These are phyloP conservation scores for Drosophila acutilabella DNA, from an alignment of 2,888 invertebrate genomes.

Conservation along the genomic window DNA sequence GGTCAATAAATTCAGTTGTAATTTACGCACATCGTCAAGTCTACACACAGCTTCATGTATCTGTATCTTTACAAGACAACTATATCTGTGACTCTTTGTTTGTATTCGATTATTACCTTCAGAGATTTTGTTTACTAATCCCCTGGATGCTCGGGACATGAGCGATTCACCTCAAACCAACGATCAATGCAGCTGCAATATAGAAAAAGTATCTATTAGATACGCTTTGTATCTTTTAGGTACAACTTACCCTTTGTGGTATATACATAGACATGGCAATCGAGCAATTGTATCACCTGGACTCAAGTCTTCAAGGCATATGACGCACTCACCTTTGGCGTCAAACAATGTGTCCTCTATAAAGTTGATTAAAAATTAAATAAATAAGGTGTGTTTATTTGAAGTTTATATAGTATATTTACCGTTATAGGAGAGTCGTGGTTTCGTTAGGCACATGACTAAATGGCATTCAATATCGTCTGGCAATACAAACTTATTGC, in stretches of 20 bases:
- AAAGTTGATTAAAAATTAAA: conserved; percentile 64
- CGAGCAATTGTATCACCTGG: conserved; percentile 99
- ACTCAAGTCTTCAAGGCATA: conserved; percentile 98
- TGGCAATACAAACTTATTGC: conserved; percentile 98
- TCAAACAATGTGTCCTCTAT: conserved; percentile 98
- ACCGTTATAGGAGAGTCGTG: conserved; percentile 99
- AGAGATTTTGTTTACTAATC: conserved; percentile 82
- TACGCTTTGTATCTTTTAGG: neutral
- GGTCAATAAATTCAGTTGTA: too few relatives aligned
- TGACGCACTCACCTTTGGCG: conserved; percentile 99
- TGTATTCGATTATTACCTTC: conserved; percentile 36
- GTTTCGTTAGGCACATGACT: conserved; percentile 99
- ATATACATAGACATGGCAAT: conserved; percentile 99
- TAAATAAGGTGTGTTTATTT: too few relatives aligned
- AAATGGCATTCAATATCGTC: conserved; percentile 99
- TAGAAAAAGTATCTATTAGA: neutral
- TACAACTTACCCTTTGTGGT: conserved; percentile 94
- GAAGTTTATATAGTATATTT: conserved; percentile 69
- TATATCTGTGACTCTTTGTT: conserved; percentile 1
- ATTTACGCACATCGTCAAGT: too few relatives aligned
- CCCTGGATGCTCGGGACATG: conserved; percentile 99
- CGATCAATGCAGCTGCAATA: conserved; percentile 97
- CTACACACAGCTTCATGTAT: neutral
- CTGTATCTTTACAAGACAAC: conserved; percentile 3
- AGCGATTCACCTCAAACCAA: conserved; percentile 99